Base-by-base conservation (phyloP, 2,888 invertebrate species). In the Lepas anatifera region DNA sequence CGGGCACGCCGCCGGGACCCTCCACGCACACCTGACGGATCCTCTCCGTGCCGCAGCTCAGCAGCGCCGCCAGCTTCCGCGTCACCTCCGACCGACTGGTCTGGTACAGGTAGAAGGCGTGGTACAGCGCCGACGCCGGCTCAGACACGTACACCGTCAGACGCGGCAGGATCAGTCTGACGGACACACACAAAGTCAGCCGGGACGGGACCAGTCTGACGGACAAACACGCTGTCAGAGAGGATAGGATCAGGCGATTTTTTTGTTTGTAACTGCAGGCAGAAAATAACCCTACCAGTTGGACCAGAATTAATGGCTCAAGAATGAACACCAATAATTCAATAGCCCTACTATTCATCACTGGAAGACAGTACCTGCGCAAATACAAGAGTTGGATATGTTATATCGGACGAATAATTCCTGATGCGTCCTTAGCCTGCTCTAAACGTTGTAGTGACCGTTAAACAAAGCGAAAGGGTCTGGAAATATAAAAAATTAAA, bases 1-100 rank as follows among this genome's bases (percentile, higher is more conserved):
- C 88, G 75, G 89, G 88, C 11, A 95, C 90, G 25, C 89, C 89
- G 75, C 88, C 87, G 0, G 95, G 94, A 0, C 94, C 95, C 75
- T 87, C 87, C 68, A 92, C 84, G 74, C 88, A 87, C 13, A 94
- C 84, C 43, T 87, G 86, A 64, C 79, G 79, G 72, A 81, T 81
- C 78, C 79, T 81, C 71, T 75, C 80, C 27, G 76, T 71, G 46
- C 76, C 73, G 16, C 83, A 75, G 35, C 84, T 86, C 52, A 87
- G 82, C 72, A 90, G 79, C 25, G 81, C 78, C 67, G 85, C 83
- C 46, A 92, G 81, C 74, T 89, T 89, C 73, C 82, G 81, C 68
- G 84, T 78, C 70, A 92, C 80, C 76, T 92, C 92, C 70, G 80
- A 79, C 46, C 86, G 85, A 35, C 85, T 85, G 73, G 87, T 84